A percentile compares a stretch with the other conserved stretches of the same genome.
Evolutionary conservation across 2,113 vertebrate species (phyloP).

Genomic region (Callionymus lyra): DNA sequence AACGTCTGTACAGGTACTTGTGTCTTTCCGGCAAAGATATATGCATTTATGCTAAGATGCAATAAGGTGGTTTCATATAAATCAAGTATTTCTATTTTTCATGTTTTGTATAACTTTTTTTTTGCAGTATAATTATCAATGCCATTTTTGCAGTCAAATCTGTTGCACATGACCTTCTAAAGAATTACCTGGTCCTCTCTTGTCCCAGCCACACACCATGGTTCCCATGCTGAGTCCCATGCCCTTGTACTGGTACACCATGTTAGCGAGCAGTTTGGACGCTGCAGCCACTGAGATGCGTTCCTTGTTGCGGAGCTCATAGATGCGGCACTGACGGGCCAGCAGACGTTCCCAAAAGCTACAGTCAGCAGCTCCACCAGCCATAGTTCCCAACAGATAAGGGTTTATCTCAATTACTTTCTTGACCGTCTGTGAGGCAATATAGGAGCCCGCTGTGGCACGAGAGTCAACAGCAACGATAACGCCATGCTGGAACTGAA

Average conservation of each 20-base stretch:
- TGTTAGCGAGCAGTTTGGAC: slow-evolving; percentile 90
- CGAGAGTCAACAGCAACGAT: slow-evolving; percentile 86
- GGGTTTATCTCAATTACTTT: slow-evolving; percentile 92
- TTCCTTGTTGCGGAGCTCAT: slow-evolving; percentile 89
- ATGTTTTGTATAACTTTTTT: too few species aligned
- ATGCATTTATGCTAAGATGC: too few species aligned
- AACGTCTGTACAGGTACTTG: too few species aligned
- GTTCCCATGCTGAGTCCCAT: slow-evolving; percentile 92
- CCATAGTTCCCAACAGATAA: slow-evolving; percentile 86
- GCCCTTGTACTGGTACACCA: slow-evolving; percentile 93
- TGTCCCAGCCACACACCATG: slow-evolving; percentile 94
- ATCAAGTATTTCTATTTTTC: too few species aligned
- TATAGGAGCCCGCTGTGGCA: slow-evolving; percentile 82
- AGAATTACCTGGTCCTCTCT: slow-evolving; percentile 79
- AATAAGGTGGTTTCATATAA: too few species aligned
- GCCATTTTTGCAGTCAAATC: neutral
- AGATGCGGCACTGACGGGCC: slow-evolving; percentile 85
- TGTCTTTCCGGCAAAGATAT: too few species aligned
- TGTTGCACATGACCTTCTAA: too few species aligned
- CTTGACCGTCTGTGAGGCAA: slow-evolving; percentile 85
- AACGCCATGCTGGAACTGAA: slow-evolving; percentile 80
- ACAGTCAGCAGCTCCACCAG: slow-evolving; percentile 84
- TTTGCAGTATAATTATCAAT: too few species aligned
- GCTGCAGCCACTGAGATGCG: slow-evolving; percentile 86
- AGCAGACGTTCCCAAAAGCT: slow-evolving; percentile 88